Evolutionary conservation across 2,797 vertebrate genomes (phyloP), one percentile per base, ranked within the genome.

Genomic region (Chromis chromis): DNA sequence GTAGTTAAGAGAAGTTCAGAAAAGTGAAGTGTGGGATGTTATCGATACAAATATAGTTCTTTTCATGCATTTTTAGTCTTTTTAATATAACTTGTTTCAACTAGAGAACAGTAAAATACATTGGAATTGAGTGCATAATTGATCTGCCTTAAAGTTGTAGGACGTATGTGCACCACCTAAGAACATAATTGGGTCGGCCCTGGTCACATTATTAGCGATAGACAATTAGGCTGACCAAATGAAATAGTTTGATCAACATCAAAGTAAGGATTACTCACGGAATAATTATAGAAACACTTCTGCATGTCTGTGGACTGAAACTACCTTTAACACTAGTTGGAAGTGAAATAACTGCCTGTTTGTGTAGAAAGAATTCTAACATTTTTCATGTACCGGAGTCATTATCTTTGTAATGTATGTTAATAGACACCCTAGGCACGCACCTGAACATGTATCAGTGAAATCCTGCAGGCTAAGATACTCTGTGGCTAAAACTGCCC

Each of bases 381-480:
- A 54, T 16, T 54, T 27, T 24, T 16, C 52, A 54, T 17, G 52
- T 27, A 24, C 5, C 17, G 19, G 52, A 54, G 22, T 54, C 24
- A 54, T 27, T 28, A 14, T 14, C 54, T 56, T n/a, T 33, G 27
- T 31, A 17, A 27, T 44, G 5, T 52, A 59, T 53, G 31, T 9
- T 64, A 52, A 31, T 19, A 50, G 19, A 9, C 56, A 22, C 17
- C 22, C 54, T n/a, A 50, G 4, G 22, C 54, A 25, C 27, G 48
- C 56, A 74, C 39, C 53, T 42, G 28, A 70, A 63, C 66, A 58
- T 57, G 36, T 62, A 50, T 53, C 46, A 58, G 10, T 66, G 6
- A 64, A 76, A 53, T 65, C 46, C 25, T 63, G n/a, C 19, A 10
- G 58, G 50, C 39, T 61, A 44, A 42, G 36, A 67, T 9, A 12